phyloP scores from a whole-genome alignment of 1,140 invertebrate genomes.

The Yoshiicerus persimilis region DNA sequence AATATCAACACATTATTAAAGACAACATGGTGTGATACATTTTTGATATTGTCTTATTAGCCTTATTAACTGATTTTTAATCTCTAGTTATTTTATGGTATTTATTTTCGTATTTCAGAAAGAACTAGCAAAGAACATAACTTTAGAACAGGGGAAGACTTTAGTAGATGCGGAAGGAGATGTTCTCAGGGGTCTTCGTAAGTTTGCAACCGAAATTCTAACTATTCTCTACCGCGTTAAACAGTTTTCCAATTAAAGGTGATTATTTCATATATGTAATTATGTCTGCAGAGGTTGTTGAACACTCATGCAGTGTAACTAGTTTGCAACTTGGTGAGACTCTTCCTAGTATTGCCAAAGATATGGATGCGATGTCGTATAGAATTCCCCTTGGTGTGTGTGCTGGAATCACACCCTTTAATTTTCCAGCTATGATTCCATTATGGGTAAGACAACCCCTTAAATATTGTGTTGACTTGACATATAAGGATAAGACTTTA shows the following conservation, averaged over 20 bases:
- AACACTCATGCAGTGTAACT: constrained; percentile 92
- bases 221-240: not conserved
- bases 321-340: constrained; percentile 90
- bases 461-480: not conserved
- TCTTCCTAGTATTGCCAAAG: constrained; percentile 84
- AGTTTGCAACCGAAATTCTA: constrained; percentile 58
- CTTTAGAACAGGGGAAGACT: constrained; percentile 97
- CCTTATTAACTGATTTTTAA: not conserved
- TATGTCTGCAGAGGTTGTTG: constrained; percentile 86
- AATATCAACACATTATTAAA: constrained; percentile 76
- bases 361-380: constrained; percentile 90
- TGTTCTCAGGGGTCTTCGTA: constrained; percentile 93
- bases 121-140: constrained; percentile 88
- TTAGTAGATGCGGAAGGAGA: constrained; percentile 96
- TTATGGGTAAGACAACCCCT: constrained; percentile 70
- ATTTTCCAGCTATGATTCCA: constrained; percentile 99
- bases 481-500: not conserved
- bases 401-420: constrained; percentile 88
- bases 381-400: constrained; percentile 53
- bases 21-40: constrained; percentile 66
- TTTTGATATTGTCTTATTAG: not conserved
- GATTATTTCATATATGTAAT: too few species aligned
- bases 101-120: constrained; percentile 60
- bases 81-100: not conserved
- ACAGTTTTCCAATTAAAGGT: too few species aligned